Base-by-base conservation (phyloP, 1,140 invertebrate genomes). In the Drosophila dunni region DNA sequence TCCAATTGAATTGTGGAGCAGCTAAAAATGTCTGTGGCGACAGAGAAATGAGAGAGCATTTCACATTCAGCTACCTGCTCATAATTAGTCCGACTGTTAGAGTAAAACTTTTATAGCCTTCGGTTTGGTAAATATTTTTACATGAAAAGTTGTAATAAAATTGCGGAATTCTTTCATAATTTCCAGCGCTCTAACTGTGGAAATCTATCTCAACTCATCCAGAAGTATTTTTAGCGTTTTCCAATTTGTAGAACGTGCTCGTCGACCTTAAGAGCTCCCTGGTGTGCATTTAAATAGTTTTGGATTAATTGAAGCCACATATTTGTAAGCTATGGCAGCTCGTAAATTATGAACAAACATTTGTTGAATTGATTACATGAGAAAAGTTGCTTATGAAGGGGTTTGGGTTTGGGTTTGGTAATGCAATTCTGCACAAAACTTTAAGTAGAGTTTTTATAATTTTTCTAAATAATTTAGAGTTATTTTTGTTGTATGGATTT, bases 181-280 rank as follows among this genome's bases (percentile, higher is more conserved):
- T 65, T 72, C 9, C 29, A 56, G 34, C 51, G 20, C 4, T 11
- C 38, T 33, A 8, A 17, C 10, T 58, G 10, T 29, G 36, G 11
- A 51, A n/a, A 9, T 8, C 15, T n/a, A 42, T 6, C 13, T n/a
- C 40, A 46, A 29, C 20, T 42, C 5, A 24, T 29, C 13, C 15
- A 40, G 17, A n/a, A n/a, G 48, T 48, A 53, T 64, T 67, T 51
- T 64, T 46, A 56, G 66, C 62, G 44, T 50, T 73, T 70, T 64
- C 48, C 70, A 73, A 73, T 73, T 61, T 67, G 70, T 73, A 54
- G 46, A 17, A 67, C 64, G 56, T 68, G 70, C 69, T 66, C 46
- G 69, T 9, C 40, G 64, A 61, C 38, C 61, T 73, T 73, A 73
- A 84, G 53, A 51, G 68, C 48, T 74, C 81, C 74, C 81, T 24